These are phyloP conservation scores for Bufotes viridis DNA, from an alignment of 2,797 vertebrate species.

Conservation along the genomic window DNA sequence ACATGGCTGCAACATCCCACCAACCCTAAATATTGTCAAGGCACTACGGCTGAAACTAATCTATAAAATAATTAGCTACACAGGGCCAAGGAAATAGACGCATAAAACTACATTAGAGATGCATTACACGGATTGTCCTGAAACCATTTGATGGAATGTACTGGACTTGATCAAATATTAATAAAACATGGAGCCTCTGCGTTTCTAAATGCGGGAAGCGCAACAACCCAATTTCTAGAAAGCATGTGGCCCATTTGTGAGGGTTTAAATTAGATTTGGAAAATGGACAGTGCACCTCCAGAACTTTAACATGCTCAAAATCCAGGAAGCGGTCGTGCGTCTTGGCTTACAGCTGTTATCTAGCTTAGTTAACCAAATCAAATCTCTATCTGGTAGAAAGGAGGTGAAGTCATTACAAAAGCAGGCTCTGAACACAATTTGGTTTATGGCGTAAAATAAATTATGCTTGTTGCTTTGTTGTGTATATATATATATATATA, in stretches of 20 bases:
- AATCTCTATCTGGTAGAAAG: background rate
- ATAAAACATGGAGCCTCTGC: constrained; percentile 2
- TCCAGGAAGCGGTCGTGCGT: background rate
- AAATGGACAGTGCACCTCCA: constrained; percentile 12
- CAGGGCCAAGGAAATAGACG: constrained; percentile 13
- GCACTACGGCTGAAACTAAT: background rate
- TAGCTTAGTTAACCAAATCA: constrained; percentile 6
- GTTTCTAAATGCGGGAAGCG: background rate
- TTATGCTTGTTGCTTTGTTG: background rate
- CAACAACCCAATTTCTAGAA: background rate
- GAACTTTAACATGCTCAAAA: background rate
- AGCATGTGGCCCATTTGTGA: constrained; percentile 5
- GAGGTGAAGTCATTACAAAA: constrained; percentile 1
- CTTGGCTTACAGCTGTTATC: background rate
- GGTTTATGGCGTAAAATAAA: background rate
- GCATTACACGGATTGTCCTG: constrained; percentile 20
- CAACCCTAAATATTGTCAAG: background rate
- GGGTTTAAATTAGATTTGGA: constrained; percentile 20
- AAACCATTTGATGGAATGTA: constrained; percentile 8
- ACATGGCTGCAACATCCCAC: constrained; percentile 4
- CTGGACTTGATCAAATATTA: constrained; percentile 36
- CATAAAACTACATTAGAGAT: constrained; percentile 25
- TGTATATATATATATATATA: too few species aligned
- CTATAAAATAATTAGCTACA: constrained; percentile 21
- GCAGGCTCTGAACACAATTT: background rate